Percentiles rank a stretch among this genome's conserved stretches.
These are phyloP conservation scores for Elephantulus edwardii DNA, from an alignment of 2,113 vertebrate genomes.

Conservation along the genomic window DNA sequence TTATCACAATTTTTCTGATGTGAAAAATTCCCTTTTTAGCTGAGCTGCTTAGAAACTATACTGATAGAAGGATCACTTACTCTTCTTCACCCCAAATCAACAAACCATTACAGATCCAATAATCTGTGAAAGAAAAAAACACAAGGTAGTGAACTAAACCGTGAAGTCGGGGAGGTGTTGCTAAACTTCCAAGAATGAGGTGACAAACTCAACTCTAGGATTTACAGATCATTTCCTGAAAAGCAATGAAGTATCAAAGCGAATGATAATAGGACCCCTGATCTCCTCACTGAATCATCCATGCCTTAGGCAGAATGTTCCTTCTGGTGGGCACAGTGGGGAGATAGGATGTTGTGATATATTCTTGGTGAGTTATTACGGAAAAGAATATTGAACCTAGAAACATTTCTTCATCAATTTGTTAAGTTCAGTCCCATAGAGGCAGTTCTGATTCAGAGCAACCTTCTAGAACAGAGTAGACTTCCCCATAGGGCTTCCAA, in stretches of 20 bases:
- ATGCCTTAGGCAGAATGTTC: neutral
- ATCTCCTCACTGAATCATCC: neutral
- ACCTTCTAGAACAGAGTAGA: neutral
- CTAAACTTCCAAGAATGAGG: slow-evolving; percentile 59
- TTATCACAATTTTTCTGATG: neutral
- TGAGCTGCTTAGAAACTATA: neutral
- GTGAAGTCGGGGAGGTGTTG: slow-evolving; percentile 21
- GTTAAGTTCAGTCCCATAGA: neutral
- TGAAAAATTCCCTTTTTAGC: neutral
- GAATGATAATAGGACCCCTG: neutral
- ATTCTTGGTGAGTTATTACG: neutral
- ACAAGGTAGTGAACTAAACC: neutral
- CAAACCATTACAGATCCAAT: slow-evolving; percentile 1
- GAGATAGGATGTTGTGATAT: neutral
- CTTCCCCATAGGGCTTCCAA: neutral
- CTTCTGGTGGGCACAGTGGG: neutral
- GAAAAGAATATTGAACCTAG: neutral
- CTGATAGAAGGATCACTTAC: neutral
- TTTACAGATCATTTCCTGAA: slow-evolving; percentile 65
- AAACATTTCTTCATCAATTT: neutral
- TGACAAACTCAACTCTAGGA: slow-evolving; percentile 35
- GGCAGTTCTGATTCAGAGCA: neutral
- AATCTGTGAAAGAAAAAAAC: slow-evolving; percentile 31
- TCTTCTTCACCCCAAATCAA: neutral
- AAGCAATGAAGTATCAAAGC: slow-evolving; percentile 43